Evolutionary conservation across 1,140 invertebrate genomes (phyloP).

Genomic region (Trypoxylus dichotomus): DNA sequence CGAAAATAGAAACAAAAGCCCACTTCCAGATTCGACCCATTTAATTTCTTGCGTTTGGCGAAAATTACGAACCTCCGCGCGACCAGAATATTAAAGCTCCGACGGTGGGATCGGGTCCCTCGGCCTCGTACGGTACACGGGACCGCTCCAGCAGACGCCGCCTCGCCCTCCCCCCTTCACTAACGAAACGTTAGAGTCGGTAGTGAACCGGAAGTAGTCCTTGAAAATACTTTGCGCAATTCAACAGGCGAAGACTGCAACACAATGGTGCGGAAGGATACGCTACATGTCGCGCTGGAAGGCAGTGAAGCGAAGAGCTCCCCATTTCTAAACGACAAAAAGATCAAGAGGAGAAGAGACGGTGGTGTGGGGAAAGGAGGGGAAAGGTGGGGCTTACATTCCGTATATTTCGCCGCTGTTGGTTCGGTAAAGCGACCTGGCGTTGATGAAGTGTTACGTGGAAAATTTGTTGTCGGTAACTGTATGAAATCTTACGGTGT

Average conservation of each 20-base stretch:
- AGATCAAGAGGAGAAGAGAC: not conserved
- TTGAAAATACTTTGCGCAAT: not conserved
- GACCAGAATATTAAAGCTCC: not conserved
- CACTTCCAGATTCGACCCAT: not conserved
- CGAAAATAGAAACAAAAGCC: not conserved
- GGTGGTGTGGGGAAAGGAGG: not conserved
- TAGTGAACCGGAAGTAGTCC: constrained; percentile 5
- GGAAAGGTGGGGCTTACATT: not conserved
- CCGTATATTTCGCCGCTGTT: not conserved
- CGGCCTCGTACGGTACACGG: not conserved
- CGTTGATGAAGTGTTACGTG: not conserved
- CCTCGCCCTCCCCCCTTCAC: no score
- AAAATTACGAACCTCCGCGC: not conserved
- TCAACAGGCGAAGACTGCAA: not conserved
- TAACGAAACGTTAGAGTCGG: not conserved
- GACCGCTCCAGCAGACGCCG: not conserved
- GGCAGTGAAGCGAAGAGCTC: not conserved
- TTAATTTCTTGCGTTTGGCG: not conserved
- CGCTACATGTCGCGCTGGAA: constrained; percentile 1
- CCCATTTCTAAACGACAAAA: not conserved
- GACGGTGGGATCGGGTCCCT: not conserved
- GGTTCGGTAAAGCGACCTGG: not conserved
- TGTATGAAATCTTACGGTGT: no score
- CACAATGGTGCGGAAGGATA: constrained; percentile 5
- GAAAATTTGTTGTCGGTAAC: not conserved